Base-by-base conservation (phyloP, 35 echinoderm and acorn worm species). In the Eucidaris tribuloides region DNA sequence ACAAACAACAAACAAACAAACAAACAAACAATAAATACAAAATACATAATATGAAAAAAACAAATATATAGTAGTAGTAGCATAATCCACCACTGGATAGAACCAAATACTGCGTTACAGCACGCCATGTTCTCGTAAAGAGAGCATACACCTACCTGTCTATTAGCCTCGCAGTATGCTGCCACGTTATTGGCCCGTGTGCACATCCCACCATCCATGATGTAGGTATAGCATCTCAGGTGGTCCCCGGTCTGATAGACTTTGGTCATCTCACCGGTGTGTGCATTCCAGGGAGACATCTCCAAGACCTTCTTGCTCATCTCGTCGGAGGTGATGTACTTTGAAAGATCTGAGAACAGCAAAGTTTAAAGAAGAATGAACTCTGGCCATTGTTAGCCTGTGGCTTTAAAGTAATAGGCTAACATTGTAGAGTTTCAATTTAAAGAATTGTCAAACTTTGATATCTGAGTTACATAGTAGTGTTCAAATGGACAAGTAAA, bases 101-200 rank as follows among this genome's bases (percentile, higher is more conserved):
- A n/a, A n/a, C n/a, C n/a, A n/a, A n/a, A n/a, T n/a, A n/a, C n/a
- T n/a, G n/a, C n/a, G n/a, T n/a, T n/a, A n/a, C n/a, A n/a, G n/a
- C n/a, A n/a, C n/a, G n/a, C n/a, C n/a, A n/a, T n/a, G n/a, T n/a
- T n/a, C n/a, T n/a, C n/a, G n/a, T n/a, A n/a, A n/a, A n/a, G n/a
- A n/a, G n/a, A n/a, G n/a, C n/a, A n/a, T n/a, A n/a, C n/a, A n/a
- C 74, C 23, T 77, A 98, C 95, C 86, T 98, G 86, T 79, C 95
- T 85, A 28, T 98, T 98, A 58, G 87, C 95, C 64, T 98, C 95
- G 79, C 90, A 92, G 77, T 98, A 98, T 2, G 86, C 78, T 62
- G 95, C 90, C n/a, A 89, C 68, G 17, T 91, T 93, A 66, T 98
- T 98, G 28, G 95, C 95, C 65, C 95, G 32, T 15, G 90, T 88